Evolutionary conservation across 1,140 invertebrate species (phyloP).

Genomic region (Macrobrachium nipponense): DNA sequence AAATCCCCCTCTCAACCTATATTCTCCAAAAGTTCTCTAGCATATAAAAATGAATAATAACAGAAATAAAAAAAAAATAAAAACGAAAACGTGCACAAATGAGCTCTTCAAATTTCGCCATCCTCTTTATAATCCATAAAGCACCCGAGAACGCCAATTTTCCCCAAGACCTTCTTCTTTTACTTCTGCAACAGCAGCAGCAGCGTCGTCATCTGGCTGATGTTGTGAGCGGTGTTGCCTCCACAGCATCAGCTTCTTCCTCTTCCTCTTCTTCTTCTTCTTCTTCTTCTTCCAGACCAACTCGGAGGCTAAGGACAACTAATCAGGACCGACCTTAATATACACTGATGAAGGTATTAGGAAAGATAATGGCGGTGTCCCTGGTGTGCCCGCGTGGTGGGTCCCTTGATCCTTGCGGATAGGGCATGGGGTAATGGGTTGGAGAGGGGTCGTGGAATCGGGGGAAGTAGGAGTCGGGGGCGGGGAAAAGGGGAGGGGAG

Average conservation of each 20-base stretch:
- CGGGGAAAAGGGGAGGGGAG: neutral
- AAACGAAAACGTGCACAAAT: too few relatives aligned
- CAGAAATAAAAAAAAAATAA: too few relatives aligned
- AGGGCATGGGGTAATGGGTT: neutral
- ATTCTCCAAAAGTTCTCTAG: too few relatives aligned
- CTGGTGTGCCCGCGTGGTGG: slow-evolving; percentile 3
- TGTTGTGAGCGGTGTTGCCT: neutral
- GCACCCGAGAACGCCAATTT: neutral
- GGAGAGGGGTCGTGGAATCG: neutral
- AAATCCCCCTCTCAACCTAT: too few relatives aligned
- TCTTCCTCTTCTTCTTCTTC: neutral
- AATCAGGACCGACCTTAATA: slow-evolving; percentile 51
- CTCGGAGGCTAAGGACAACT: slow-evolving; percentile 9
- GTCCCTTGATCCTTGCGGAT: neutral
- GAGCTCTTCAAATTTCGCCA: neutral
- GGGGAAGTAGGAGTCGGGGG: neutral
- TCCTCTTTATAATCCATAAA: neutral
- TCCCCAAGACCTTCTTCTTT: neutral
- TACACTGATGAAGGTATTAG: slow-evolving; percentile 54
- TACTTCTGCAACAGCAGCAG: neutral
- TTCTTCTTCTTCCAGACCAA: neutral
- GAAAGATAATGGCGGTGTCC: slow-evolving; percentile 35
- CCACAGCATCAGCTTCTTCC: neutral
- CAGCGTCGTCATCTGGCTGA: neutral
- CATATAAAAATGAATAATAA: too few relatives aligned